These are phyloP conservation scores for Geodia barretti DNA, from an alignment of 37 sponge, comb jelly and placozoan species.

Conservation along the genomic window DNA sequence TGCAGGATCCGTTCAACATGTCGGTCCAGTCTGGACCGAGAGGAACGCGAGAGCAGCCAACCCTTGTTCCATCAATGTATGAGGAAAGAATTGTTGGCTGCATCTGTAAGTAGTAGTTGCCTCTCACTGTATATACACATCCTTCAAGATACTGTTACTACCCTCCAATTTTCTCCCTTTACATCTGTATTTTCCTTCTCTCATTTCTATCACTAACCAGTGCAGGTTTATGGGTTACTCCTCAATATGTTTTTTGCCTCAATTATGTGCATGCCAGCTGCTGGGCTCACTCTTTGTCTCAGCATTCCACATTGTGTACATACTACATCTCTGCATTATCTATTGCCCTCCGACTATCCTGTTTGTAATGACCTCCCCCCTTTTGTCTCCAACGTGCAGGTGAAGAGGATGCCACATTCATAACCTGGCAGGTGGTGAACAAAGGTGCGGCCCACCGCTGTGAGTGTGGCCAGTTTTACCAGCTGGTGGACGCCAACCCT, in stretches of 20 bases:
- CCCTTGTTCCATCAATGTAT: constrained; percentile 74
- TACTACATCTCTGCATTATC: background rate
- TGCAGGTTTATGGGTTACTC: too few relatives aligned
- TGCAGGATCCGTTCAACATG: constrained; percentile 93
- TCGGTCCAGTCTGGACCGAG: constrained; percentile 35
- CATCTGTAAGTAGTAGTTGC: constrained; percentile 72
- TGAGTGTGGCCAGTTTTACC: constrained; percentile 87
- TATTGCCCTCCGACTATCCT: background rate
- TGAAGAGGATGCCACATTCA: constrained; percentile 71
- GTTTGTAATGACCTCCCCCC: too few relatives aligned
- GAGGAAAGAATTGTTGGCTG: constrained; percentile 90
- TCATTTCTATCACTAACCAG: too few relatives aligned
- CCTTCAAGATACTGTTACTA: background rate
- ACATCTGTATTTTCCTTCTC: too few relatives aligned
- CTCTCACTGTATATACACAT: background rate
- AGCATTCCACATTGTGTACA: background rate
- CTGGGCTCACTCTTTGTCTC: background rate
- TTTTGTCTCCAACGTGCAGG: constrained; percentile 45
- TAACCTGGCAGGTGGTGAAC: constrained; percentile 77
- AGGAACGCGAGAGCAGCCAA: constrained; percentile 76
- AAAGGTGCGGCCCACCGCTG: constrained; percentile 82
- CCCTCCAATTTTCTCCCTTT: too few relatives aligned
- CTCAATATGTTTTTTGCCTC: too few relatives aligned
- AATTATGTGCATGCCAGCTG: too few relatives aligned
- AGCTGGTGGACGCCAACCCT: constrained; percentile 67